A percentile compares a stretch with the other conserved stretches of the same genome.
These are phyloP conservation scores for Tichodroma muraria DNA, from an alignment of 2,113 vertebrate species.

Conservation along the genomic window DNA sequence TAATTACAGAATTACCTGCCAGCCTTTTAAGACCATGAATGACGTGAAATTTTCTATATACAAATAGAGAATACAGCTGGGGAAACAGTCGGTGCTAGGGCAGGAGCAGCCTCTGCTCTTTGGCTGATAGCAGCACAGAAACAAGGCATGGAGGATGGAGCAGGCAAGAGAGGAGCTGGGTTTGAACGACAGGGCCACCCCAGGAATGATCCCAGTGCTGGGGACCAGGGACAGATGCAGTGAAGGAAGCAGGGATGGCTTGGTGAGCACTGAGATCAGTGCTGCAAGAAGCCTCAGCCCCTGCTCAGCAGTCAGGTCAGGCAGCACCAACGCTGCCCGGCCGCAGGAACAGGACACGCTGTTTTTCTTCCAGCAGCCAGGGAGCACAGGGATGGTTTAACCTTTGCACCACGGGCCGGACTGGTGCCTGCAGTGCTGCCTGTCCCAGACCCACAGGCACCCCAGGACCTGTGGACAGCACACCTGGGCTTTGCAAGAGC, in stretches of 20 bases:
- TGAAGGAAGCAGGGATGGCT: not conserved
- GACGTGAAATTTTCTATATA: not conserved
- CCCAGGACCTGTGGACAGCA: not conserved
- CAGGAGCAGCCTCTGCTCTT: not conserved
- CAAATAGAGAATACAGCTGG: not conserved
- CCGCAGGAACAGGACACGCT: not conserved
- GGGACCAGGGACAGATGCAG: not conserved
- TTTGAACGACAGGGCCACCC: not conserved
- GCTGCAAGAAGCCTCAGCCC: not conserved
- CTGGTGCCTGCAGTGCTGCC: not conserved
- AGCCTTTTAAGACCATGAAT: not conserved
- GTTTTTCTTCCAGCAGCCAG: not conserved
- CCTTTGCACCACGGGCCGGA: not conserved
- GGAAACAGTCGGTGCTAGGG: not conserved
- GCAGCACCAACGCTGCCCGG: not conserved
- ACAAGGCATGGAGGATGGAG: not conserved
- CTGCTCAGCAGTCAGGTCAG: conserved; percentile 31
- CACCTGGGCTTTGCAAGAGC: not conserved
- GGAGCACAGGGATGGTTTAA: not conserved
- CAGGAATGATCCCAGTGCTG: fast-evolving
- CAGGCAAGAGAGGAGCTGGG: not conserved
- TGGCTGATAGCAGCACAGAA: not conserved
- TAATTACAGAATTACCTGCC: not conserved
- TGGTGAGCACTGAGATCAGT: not conserved
- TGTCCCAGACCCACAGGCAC: not conserved